Evolutionary conservation across 2,113 vertebrate species (phyloP).

Genomic region (Mystacornis crossleyi): DNA sequence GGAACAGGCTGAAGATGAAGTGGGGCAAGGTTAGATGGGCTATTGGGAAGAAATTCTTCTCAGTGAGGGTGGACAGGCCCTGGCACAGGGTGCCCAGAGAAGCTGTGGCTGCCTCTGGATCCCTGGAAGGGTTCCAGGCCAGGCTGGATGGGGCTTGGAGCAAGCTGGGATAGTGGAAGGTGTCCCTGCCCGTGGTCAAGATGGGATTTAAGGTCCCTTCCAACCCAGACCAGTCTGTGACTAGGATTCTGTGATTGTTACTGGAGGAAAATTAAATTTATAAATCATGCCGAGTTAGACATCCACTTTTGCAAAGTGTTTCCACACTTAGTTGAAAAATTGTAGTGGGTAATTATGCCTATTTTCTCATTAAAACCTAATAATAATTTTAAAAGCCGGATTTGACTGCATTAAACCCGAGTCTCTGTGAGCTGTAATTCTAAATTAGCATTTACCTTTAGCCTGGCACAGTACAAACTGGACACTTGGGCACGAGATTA

Average conservation of each 20-base stretch:
- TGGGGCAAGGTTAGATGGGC: background rate
- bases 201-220: background rate
- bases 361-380: background rate
- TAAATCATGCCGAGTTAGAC: background rate
- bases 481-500: background rate
- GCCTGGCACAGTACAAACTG: background rate
- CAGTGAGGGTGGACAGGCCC: rapidly evolving
- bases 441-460: background rate
- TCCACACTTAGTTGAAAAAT: background rate
- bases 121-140: background rate
- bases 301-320: background rate
- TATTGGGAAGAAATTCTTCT: background rate
- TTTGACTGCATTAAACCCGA: background rate
- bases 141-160: rapidly evolving
- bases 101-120: background rate
- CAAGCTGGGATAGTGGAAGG: rapidly evolving
- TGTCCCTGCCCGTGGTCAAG: background rate
- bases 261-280: background rate
- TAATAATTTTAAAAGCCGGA: background rate
- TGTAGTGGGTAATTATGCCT: background rate
- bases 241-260: background rate
- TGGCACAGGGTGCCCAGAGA: background rate
- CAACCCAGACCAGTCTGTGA: background rate
- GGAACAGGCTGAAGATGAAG: background rate
- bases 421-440: background rate